These are phyloP conservation scores for Leucophenga montana DNA, from an alignment of 2,888 invertebrate species.

Conservation along the genomic window DNA sequence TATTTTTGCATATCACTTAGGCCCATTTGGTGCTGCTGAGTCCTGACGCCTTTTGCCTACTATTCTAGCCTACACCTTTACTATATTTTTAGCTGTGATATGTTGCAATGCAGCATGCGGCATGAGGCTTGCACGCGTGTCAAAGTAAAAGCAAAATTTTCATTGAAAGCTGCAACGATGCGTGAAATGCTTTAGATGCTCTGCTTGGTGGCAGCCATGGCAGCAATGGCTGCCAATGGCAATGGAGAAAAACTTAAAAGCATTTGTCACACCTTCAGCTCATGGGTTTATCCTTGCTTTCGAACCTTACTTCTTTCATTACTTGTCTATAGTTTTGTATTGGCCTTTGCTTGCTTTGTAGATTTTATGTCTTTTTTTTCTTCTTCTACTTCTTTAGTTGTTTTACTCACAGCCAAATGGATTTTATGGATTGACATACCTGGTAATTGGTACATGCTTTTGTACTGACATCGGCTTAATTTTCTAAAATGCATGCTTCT, in stretches of 20 bases:
- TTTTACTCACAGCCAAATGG: constrained; percentile 52
- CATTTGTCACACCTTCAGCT: constrained; percentile 62
- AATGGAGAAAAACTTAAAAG: constrained; percentile 51
- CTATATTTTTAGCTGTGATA: constrained; percentile 16
- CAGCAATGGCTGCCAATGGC: constrained; percentile 15
- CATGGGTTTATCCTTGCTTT: constrained; percentile 22
- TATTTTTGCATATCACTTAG: no score
- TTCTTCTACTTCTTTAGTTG: constrained; percentile 3
- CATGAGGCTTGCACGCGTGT: constrained; percentile 30
- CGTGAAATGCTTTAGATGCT: constrained; percentile 63
- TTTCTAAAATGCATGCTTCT: constrained; percentile 35
- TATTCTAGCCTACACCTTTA: neutral
- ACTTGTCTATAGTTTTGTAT: constrained; percentile 4
- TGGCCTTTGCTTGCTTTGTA: constrained; percentile 29
- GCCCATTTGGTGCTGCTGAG: no score
- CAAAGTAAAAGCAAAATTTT: constrained; percentile 59
- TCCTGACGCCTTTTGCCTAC: no score
- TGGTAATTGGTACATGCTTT: constrained; percentile 57
- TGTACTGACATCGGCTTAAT: constrained; percentile 32
- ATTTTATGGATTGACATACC: constrained; percentile 64
- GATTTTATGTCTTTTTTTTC: neutral
- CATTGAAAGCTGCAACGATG: constrained; percentile 66
- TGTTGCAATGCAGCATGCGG: no score
- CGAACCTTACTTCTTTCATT: neutral
- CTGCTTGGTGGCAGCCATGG: neutral